phyloP scores from a whole-genome alignment of 2,113 vertebrate genomes.

The zebrafish (Danio rerio) region GRCz12tu NC_133199.1:44510501-44511000 shows the following conservation, averaged over 20 bases:
- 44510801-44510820: not conserved
- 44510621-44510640: conserved; percentile 38
- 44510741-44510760: not conserved
- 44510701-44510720: not conserved
- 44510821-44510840: not conserved
- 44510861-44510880: too few species aligned
- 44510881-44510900: too few species aligned
- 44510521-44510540: not conserved
- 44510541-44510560: not conserved
- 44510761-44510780: conserved; percentile 2
- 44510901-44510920: too few species aligned
- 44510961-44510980: too few species aligned
- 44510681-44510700: conserved; percentile 18
- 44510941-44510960: too few species aligned
- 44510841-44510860: too few species aligned
- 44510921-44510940: too few species aligned
- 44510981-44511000: too few species aligned
- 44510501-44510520: not conserved
- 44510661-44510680: not conserved
- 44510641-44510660: conserved; percentile 33
- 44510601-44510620: not conserved
- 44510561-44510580: not conserved
- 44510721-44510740: not conserved
- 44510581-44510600: not conserved
- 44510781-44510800: not conserved